phyloP scores from a whole-genome alignment of 2,113 vertebrate species.

The Mesitornis unicolor region DNA sequence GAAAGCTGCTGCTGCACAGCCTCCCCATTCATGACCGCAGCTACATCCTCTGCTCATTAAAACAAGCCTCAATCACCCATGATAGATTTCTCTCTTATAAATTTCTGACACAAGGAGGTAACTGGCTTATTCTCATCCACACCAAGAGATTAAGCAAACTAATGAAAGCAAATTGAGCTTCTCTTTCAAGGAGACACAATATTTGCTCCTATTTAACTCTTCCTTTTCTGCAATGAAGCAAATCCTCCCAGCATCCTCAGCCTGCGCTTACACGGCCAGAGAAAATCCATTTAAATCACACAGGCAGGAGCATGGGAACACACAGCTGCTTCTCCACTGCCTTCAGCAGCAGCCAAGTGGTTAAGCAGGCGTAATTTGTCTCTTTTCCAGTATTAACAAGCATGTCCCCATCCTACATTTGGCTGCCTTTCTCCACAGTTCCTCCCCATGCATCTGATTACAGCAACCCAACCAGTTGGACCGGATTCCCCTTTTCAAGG shows the following conservation, averaged over 20 bases:
- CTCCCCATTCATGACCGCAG: neutral
- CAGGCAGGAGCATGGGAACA: neutral
- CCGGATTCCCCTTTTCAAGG: constrained; percentile 30
- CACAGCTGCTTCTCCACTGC: neutral
- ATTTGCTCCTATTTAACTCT: neutral
- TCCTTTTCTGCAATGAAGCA: neutral
- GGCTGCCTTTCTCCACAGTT: neutral
- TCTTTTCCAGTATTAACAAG: neutral
- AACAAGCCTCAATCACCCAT: neutral
- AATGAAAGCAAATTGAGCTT: neutral
- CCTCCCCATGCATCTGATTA: neutral
- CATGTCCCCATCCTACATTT: neutral
- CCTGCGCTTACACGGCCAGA: neutral
- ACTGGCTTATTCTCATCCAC: neutral
- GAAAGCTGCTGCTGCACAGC: neutral
- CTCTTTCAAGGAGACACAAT: neutral
- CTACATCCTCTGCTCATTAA: neutral
- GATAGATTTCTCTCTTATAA: neutral
- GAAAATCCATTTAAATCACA: neutral
- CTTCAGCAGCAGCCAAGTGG: neutral
- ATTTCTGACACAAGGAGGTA: neutral
- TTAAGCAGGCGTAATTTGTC: neutral
- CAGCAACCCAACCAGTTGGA: constrained; percentile 39
- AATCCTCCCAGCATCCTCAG: neutral
- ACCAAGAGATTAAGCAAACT: neutral